A percentile compares a stretch with the other conserved stretches of the same genome.
phyloP scores from a whole-genome alignment of 1,140 invertebrate genomes.

The Ips nitidus region DNA sequence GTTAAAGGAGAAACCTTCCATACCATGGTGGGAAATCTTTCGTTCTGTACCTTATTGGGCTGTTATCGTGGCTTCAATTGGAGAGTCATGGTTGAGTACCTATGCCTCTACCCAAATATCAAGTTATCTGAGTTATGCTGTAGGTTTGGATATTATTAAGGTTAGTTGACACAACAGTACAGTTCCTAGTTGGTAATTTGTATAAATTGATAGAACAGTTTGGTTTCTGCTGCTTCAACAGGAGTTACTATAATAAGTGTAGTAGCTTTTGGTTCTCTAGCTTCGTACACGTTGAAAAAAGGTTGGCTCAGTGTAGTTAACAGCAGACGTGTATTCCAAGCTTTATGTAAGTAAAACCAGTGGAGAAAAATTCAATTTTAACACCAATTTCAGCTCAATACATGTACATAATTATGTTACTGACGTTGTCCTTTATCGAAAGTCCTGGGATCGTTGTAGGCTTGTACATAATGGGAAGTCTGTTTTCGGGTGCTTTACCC shows the following conservation, averaged over 20 bases:
- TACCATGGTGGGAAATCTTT: slow-evolving; percentile 77
- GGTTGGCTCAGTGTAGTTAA: slow-evolving; percentile 56
- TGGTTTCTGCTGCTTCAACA: slow-evolving; percentile 77
- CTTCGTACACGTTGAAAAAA: slow-evolving; percentile 63
- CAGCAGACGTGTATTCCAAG: slow-evolving; percentile 66
- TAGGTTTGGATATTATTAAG: slow-evolving; percentile 26
- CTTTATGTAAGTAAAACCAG: slow-evolving; percentile 56
- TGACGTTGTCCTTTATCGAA: slow-evolving; percentile 60
- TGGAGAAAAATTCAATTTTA: not conserved
- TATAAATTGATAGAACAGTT: slow-evolving; percentile 62
- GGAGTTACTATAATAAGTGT: slow-evolving; percentile 67
- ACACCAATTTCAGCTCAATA: slow-evolving; percentile 54
- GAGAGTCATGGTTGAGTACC: slow-evolving; percentile 91
- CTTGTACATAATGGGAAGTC: slow-evolving; percentile 68
- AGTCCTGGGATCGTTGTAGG: slow-evolving; percentile 52
- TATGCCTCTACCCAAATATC: slow-evolving; percentile 89
- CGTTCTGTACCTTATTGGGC: slow-evolving; percentile 81
- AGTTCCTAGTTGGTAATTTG: not conserved
- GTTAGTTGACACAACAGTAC: slow-evolving; percentile 7
- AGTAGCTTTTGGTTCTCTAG: slow-evolving; percentile 63
- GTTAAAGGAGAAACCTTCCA: slow-evolving; percentile 36
- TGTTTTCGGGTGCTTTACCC: slow-evolving; percentile 71
- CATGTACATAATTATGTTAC: slow-evolving; percentile 60
- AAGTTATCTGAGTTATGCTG: slow-evolving; percentile 67
- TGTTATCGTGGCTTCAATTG: slow-evolving; percentile 77